Evolutionary conservation across 37 sponge, comb jelly and placozoan species (phyloP).

Genomic region (Lycopodina hypogea): DNA sequence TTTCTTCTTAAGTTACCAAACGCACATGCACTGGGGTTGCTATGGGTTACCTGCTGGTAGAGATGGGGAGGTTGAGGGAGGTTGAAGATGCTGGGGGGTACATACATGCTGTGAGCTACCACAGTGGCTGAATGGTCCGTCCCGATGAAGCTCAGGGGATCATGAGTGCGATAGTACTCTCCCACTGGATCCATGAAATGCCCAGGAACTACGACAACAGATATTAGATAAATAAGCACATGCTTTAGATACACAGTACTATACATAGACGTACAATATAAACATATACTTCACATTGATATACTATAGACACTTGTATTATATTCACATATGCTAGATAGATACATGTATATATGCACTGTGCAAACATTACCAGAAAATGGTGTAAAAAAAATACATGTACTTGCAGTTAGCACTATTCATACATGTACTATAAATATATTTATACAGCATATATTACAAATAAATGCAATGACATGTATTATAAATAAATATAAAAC

Average conservation of each 20-base stretch:
- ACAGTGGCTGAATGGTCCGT: conserved; percentile 56
- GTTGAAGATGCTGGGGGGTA: conserved; percentile 88
- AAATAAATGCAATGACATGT: too few relatives aligned
- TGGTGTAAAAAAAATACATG: too few relatives aligned
- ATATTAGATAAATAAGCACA: neutral
- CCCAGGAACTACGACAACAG: conserved; percentile 3
- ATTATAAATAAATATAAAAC: too few relatives aligned
- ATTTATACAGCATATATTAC: too few relatives aligned
- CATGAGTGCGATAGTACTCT: conserved; percentile 85
- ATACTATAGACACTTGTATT: neutral
- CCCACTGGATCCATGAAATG: conserved; percentile 38
- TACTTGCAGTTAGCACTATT: too few relatives aligned
- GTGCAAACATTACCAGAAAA: neutral
- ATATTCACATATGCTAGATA: neutral
- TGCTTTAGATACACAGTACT: neutral
- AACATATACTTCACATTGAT: neutral
- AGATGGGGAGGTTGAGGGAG: conserved; percentile 71
- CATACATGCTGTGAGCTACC: conserved; percentile 78
- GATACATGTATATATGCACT: conserved; percentile 4
- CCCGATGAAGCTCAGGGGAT: conserved; percentile 85
- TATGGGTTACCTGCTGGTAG: conserved; percentile 38
- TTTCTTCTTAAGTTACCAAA: too few relatives aligned
- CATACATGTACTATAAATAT: too few relatives aligned
- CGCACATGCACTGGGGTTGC: too few relatives aligned
- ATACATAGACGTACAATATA: neutral